Base-by-base conservation (phyloP, 2,797 vertebrate species). In the Macrochelys suwanniensis region DNA sequence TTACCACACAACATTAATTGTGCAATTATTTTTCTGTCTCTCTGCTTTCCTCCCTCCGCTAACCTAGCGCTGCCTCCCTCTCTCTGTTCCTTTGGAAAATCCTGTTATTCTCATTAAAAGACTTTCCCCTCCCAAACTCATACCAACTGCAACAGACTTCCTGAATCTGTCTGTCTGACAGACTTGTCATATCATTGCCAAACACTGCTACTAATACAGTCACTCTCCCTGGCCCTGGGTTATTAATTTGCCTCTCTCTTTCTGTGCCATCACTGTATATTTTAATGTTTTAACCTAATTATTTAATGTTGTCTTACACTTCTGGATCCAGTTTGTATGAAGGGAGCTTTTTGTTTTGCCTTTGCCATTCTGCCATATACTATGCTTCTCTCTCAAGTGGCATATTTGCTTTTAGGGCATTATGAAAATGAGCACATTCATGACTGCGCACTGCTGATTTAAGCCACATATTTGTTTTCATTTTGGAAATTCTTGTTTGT, bases 391-490 rank as follows among this genome's bases (percentile, higher is more conserved):
- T 96, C 82, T 96, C 86, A 21, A 61, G 78, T 25, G 59, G 90
- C 92, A 96, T 92, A 89, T 94, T 96, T 96, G 51, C 94, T 96
- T 95, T 82, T 78, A 90, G 84, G 89, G 91, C 33, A 16, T 94
- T 96, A 94, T 76, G 89, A 92, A 96, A 96, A 97, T 0, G 1
- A 89, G 78, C 87, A 80, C 92, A 77, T 33, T 94, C 49, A 77
- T 95, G 87, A 94, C 89, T 93, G 80, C 57, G 51, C 53, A 84
- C 51, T 88, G 37, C 85, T 79, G 92, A 97, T 96, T 94, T 88
- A 92, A 96, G 90, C 56, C 47, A 88, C 56, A 89, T 42, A 82
- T 92, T 91, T 95, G 86, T 91, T 96, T 97, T 92, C 74, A 82
- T 96, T 93, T 94, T 84, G 45, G 51, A 96, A 97, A 92, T 92